Conservation (phyloP, 2,797 vertebrate genomes). For the Jordanella pulchra region DNA sequence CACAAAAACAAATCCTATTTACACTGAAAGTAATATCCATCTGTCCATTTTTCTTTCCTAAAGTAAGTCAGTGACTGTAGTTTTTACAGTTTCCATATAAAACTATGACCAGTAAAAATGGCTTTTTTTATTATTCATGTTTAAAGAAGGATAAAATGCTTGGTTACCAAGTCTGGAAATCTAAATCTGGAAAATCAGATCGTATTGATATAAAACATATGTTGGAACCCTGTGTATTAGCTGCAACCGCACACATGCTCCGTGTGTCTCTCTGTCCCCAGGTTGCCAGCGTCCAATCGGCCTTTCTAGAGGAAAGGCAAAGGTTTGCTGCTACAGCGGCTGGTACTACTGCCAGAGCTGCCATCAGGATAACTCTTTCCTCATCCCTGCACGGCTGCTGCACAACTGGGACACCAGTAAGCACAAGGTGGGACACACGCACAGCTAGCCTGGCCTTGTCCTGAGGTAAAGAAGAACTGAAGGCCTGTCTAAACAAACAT, state of each 20-base stretch:
- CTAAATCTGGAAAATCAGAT: neutral
- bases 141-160: neutral
- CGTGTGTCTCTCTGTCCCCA: constrained; percentile 54
- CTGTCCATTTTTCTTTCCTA: too few relatives aligned
- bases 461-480: neutral
- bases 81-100: neutral
- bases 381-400: constrained; percentile 94
- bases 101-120: neutral
- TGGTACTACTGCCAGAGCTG: constrained; percentile 97
- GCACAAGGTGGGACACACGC: constrained; percentile 86
- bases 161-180: neutral
- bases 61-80: neutral
- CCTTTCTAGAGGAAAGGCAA: constrained; percentile 90
- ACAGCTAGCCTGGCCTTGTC: neutral
- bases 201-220: neutral
- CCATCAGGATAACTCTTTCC: constrained; percentile 93
- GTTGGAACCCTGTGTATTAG: neutral
- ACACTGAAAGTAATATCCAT: too few relatives aligned
- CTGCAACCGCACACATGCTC: neutral
- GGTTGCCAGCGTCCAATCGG: constrained; percentile 93
- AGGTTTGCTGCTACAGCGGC: constrained; percentile 96
- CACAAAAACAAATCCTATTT: too few relatives aligned
- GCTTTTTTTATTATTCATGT: neutral
- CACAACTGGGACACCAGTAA: constrained; percentile 98
- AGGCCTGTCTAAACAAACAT: neutral